phyloP scores from a whole-genome alignment of 2,113 vertebrate species.

The Marmota monax region DNA sequence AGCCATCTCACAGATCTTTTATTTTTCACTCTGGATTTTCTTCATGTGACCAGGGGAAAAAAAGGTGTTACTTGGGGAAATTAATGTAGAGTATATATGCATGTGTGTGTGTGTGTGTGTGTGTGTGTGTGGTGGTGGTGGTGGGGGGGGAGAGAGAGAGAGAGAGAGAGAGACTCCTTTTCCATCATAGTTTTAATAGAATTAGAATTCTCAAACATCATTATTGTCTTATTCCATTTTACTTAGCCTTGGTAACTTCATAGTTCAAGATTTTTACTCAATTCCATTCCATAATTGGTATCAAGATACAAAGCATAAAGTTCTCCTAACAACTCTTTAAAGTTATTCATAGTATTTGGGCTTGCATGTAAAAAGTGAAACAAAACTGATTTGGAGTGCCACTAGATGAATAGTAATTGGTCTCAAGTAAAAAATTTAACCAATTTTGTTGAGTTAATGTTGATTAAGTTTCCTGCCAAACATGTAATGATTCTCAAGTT shows the following conservation, averaged over 20 bases:
- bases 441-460: neutral
- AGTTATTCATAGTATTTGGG: slow-evolving; percentile 18
- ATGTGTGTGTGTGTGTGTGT: neutral
- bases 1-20: neutral
- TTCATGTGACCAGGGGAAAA: neutral
- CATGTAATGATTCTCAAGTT: neutral
- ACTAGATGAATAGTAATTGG: neutral
- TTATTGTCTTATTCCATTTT: neutral
- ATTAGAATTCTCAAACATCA: neutral
- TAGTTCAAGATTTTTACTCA: neutral
- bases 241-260: neutral
- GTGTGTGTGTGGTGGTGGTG: too few species aligned
- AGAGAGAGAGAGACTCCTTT: neutral
- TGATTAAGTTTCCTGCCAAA: slow-evolving; percentile 23
- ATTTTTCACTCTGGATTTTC: neutral
- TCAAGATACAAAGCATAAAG: neutral
- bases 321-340: neutral
- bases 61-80: neutral
- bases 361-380: slow-evolving; percentile 6
- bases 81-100: neutral
- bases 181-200: neutral
- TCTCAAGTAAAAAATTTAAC: neutral
- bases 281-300: neutral
- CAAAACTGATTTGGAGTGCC: neutral
- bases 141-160: too few species aligned